Evolutionary conservation across 2,797 vertebrate genomes (phyloP).

Genomic region (Neosilurus hyrtlii): DNA sequence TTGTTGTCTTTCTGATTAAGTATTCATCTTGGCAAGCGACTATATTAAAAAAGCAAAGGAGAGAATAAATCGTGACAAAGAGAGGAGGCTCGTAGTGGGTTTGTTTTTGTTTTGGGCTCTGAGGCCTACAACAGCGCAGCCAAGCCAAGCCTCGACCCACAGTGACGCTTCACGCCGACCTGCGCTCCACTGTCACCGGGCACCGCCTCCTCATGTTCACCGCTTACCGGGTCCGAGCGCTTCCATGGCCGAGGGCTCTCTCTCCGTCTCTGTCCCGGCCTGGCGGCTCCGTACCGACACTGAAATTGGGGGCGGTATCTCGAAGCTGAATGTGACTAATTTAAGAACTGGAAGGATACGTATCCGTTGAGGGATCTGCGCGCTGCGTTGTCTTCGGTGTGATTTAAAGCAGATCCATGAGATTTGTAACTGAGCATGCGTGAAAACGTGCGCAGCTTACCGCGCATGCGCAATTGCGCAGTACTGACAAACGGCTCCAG

Average conservation of each 20-base stretch:
- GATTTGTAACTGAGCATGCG: conserved; percentile 75
- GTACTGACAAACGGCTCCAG: neutral
- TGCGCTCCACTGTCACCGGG: conserved; percentile 59
- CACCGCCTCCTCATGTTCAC: conserved; percentile 13
- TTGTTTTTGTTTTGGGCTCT: conserved; percentile 62
- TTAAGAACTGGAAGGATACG: conserved; percentile 74
- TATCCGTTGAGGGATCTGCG: conserved; percentile 55
- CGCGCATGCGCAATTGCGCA: conserved; percentile 54
- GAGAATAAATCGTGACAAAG: neutral
- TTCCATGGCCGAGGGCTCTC: conserved; percentile 93
- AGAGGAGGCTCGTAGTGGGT: conserved; percentile 23
- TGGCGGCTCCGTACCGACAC: conserved; percentile 86
- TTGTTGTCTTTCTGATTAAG: conserved; percentile 26
- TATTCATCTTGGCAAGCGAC: rapidly evolving
- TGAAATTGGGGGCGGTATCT: conserved; percentile 87
- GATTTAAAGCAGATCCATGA: conserved; percentile 68
- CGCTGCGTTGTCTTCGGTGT: conserved; percentile 67
- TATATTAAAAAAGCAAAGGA: neutral
- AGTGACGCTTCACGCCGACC: conserved; percentile 65
- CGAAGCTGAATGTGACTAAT: conserved; percentile 80
- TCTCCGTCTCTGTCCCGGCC: conserved; percentile 88
- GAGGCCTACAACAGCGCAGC: conserved; percentile 69
- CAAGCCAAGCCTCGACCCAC: conserved; percentile 67
- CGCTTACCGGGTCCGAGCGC: conserved; percentile 96
- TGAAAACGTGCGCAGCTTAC: conserved; percentile 37